Evolutionary conservation across 2,113 vertebrate genomes (phyloP).

Genomic region (Apteryx owenii): DNA sequence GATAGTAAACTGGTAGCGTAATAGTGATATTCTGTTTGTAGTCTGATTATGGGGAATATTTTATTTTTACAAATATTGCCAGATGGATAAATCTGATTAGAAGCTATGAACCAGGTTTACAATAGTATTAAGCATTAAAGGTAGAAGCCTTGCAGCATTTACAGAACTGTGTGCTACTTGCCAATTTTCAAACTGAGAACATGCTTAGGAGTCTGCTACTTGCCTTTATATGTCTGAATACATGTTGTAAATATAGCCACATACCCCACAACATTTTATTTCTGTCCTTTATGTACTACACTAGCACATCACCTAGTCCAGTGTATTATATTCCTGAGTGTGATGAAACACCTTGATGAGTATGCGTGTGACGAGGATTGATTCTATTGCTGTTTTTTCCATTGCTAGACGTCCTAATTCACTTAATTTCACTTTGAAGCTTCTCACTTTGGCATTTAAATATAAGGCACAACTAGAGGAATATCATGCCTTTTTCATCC

Average conservation of each 20-base stretch:
- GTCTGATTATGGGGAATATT: not conserved
- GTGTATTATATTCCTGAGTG: not conserved
- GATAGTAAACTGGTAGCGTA: not conserved
- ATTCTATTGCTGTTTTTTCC: not conserved
- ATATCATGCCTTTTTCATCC: not conserved
- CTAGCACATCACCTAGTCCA: fast-evolving
- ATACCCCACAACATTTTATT: not conserved
- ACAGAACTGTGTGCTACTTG: not conserved
- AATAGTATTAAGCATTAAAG: not conserved
- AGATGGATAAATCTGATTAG: not conserved
- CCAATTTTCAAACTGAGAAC: not conserved
- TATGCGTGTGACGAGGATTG: not conserved
- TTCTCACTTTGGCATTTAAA: not conserved
- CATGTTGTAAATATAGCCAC: not conserved
- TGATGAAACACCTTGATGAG: not conserved
- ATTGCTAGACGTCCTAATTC: not conserved
- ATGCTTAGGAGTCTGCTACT: not conserved
- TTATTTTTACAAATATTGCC: not conserved
- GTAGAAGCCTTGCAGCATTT: not conserved
- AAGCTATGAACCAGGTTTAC: not conserved
- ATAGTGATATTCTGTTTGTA: not conserved
- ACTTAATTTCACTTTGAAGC: not conserved
- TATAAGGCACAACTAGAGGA: not conserved
- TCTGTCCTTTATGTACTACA: not conserved
- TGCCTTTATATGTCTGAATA: not conserved